phyloP scores from a whole-genome alignment of 2,797 vertebrate genomes.

The Hipposideros larvatus region DNA sequence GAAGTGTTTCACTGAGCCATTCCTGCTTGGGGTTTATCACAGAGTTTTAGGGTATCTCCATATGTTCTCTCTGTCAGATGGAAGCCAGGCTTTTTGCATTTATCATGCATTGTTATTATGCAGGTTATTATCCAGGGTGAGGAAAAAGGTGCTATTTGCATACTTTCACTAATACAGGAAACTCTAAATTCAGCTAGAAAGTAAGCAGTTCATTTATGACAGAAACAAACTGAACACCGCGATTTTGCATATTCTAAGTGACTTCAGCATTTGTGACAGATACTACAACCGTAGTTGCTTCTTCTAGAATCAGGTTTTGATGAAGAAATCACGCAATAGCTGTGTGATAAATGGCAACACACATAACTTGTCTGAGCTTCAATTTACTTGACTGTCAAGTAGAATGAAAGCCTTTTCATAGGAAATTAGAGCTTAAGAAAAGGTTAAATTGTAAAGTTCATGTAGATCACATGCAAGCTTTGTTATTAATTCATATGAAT shows the following conservation, averaged over 20 bases:
- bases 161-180: constrained; percentile 49
- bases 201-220: constrained; percentile 18
- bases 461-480: neutral
- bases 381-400: neutral
- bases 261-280: constrained; percentile 8
- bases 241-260: constrained; percentile 22
- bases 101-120: constrained; percentile 21
- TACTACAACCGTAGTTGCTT: neutral
- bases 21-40: neutral
- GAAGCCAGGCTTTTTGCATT: constrained; percentile 46
- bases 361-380: constrained; percentile 5
- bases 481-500: neutral
- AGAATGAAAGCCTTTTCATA: neutral
- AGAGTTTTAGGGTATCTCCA: neutral
- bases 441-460: neutral
- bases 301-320: constrained; percentile 2
- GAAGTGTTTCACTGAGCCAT: neutral
- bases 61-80: neutral
- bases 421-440: neutral
- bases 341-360: neutral
- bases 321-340: neutral
- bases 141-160: constrained; percentile 57
- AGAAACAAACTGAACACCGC: neutral
- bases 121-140: constrained; percentile 46
- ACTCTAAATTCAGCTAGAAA: constrained; percentile 50